Base-by-base conservation (phyloP, 2,888 invertebrate species). In the Clunio marinus region DNA sequence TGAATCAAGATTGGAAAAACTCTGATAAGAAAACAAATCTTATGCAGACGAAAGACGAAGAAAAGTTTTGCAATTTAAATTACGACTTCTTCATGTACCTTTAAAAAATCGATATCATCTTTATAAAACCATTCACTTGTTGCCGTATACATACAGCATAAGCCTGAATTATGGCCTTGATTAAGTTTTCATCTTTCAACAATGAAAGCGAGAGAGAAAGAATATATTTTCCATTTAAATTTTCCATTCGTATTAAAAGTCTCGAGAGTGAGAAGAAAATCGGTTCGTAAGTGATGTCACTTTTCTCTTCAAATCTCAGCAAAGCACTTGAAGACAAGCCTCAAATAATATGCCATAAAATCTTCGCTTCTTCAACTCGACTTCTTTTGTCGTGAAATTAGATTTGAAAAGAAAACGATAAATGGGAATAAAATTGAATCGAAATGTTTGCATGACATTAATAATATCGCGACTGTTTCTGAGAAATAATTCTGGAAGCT, bases 141-240 rank as follows among this genome's bases (percentile, higher is more conserved):
- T 51, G 51, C 51, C 45, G 8, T 51, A n/a, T n/a, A n/a, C n/a
- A n/a, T n/a, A 13, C 51, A 5, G 15, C 41, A 51, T 51, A 51
- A 51, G 17, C 51, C 22, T 51, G 51, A 51, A 51, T 13, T 51
- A 17, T 51, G 51, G 51, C 51, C 51, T 17, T 51, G 51, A 51
- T 22, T 51, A 51, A 51, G 51, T 51, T 51, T 51, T 22, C 20
- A 22, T 51, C 3, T 51, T 51, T 4, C 7, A n/a, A n/a, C 13
- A 4, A 22, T 20, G 13, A 51, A 51, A 51, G n/a, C n/a, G n/a
- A n/a, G 35, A 13, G n/a, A 13, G 51, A 22, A 41, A 41, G 13
- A n/a, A n/a, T n/a, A n/a, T 15, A 15, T 41, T 41, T 41, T 41
- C 41, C 41, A 41, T 41, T 41, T 41, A 41, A 4, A 41, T 13